Evolutionary conservation across 2,797 vertebrate genomes (phyloP).

Genomic region (Harpagifer antarcticus): DNA sequence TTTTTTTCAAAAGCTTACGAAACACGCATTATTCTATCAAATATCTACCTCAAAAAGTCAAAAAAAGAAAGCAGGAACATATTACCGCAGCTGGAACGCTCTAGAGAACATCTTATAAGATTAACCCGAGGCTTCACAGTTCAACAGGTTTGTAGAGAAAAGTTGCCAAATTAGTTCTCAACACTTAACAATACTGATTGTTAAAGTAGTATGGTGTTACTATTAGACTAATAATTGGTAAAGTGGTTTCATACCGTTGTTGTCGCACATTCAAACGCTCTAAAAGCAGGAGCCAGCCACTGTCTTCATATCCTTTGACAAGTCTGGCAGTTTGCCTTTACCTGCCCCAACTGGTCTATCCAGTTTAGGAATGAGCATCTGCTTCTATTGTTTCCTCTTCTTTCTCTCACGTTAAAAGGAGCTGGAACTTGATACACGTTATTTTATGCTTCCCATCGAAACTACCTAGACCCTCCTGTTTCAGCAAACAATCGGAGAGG

Average conservation of each 20-base stretch:
- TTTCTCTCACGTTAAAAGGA: constrained; percentile 86
- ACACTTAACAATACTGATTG: constrained; percentile 1
- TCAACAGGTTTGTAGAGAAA: constrained; percentile 69
- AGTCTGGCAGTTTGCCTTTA: constrained; percentile 89
- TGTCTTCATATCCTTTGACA: constrained; percentile 87
- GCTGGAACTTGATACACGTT: constrained; percentile 89
- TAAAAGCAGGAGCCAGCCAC: constrained; percentile 65
- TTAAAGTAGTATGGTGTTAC: constrained; percentile 1
- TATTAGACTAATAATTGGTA: constrained; percentile 20
- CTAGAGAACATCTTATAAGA: constrained; percentile 24
- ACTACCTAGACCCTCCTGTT: constrained; percentile 71
- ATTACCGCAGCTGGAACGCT: neutral
- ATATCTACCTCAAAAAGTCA: constrained; percentile 43
- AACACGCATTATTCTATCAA: constrained; percentile 43
- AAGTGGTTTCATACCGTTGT: constrained; percentile 61
- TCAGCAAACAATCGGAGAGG: constrained; percentile 43
- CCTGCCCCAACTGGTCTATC: constrained; percentile 98
- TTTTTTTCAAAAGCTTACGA: constrained; percentile 33
- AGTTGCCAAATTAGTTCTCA: constrained; percentile 39
- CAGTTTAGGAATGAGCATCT: constrained; percentile 93
- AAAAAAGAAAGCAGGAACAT: constrained; percentile 27
- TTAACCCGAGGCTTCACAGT: constrained; percentile 14
- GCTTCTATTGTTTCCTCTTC: constrained; percentile 88
- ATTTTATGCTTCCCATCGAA: constrained; percentile 82
- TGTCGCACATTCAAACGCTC: constrained; percentile 53